Conservation (phyloP, 2,113 vertebrate genomes). For the Morphnarchus princeps region DNA sequence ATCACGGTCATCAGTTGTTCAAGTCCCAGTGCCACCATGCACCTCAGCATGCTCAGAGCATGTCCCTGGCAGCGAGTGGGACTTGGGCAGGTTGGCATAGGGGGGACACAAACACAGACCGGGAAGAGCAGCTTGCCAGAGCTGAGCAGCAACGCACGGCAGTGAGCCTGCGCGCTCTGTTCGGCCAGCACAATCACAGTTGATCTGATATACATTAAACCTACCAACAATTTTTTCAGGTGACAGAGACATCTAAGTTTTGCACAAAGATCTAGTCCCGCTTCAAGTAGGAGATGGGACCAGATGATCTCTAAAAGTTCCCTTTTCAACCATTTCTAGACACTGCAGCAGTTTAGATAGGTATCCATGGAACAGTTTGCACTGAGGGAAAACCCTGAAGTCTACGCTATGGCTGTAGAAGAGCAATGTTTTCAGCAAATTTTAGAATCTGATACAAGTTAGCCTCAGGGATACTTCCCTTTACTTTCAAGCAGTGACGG, state of each 20-base stretch:
- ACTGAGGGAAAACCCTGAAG: not conserved
- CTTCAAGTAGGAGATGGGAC: not conserved
- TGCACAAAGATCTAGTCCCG: not conserved
- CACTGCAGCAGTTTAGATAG: not conserved
- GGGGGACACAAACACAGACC: fast-evolving
- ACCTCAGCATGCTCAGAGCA: not conserved
- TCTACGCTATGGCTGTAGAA: fast-evolving
- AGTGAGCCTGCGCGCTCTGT: fast-evolving
- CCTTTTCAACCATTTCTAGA: not conserved
- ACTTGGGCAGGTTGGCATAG: not conserved
- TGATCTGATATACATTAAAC: not conserved
- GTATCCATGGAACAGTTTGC: fast-evolving
- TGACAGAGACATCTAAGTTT: fast-evolving
- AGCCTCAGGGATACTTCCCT: not conserved
- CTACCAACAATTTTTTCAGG: not conserved
- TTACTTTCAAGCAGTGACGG: fast-evolving
- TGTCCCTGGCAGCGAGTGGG: not conserved
- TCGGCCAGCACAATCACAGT: not conserved
- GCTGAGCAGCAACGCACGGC: not conserved
- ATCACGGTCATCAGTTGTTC: fast-evolving
- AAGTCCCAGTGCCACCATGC: not conserved
- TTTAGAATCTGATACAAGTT: not conserved
- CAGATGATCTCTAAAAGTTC: not conserved
- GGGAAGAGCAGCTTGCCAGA: not conserved
- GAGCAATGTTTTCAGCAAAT: not conserved